Conservation (phyloP, 2,113 vertebrate genomes). For the Austrofundulus limnaeus region DNA sequence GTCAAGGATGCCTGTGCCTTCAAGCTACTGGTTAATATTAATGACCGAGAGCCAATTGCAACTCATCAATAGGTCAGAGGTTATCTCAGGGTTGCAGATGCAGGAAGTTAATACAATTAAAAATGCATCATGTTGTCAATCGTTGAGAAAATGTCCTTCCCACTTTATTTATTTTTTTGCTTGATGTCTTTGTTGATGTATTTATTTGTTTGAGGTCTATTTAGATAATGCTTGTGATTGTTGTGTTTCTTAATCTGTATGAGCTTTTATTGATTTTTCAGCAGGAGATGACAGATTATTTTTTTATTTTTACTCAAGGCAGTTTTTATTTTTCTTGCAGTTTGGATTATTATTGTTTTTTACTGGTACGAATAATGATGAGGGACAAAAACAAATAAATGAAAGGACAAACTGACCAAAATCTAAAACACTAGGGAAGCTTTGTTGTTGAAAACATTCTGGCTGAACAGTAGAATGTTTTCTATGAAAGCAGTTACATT, state of each 20-base stretch:
- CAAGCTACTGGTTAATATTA: conserved; percentile 75
- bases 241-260: not conserved
- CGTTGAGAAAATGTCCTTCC: conserved; percentile 32
- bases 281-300: not conserved
- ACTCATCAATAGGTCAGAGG: conserved; percentile 76
- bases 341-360: not conserved
- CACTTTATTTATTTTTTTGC: not conserved
- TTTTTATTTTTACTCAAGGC: not conserved
- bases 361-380: not conserved
- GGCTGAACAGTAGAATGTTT: conserved; percentile 1
- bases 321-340: not conserved
- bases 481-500: conserved; percentile 1
- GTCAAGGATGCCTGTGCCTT: conserved; percentile 72
- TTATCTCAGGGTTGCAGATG: conserved; percentile 73
- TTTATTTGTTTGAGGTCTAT: conserved; percentile 3
- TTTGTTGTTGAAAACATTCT: conserved; percentile 1
- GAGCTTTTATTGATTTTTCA: conserved; percentile 9
- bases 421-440: not conserved
- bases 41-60: conserved; percentile 62
- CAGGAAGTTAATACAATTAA: conserved; percentile 77
- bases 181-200: conserved; percentile 33
- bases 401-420: not conserved
- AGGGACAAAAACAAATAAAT: not conserved
- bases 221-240: not conserved
- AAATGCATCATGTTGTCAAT: conserved; percentile 65